Base-by-base conservation (phyloP, 1,140 invertebrate genomes). In the Hylaeus anthracinus region DNA sequence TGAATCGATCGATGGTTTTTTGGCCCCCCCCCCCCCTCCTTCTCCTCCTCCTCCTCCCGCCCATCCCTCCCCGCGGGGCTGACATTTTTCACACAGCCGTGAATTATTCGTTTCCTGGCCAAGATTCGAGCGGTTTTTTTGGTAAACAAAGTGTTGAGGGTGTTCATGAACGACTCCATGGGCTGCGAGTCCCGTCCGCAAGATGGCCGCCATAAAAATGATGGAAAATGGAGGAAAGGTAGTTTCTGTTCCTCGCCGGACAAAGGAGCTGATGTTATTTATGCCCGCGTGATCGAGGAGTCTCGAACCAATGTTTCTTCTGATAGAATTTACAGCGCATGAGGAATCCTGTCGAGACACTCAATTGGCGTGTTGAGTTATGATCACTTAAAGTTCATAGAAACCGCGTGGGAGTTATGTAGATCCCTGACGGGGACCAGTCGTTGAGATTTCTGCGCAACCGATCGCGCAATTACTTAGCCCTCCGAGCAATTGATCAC, bases 1-100 rank as follows among this genome's bases (percentile, higher is more conserved):
- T 73, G 77, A 79, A 79, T 73, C 77, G 61, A 73, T 66, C 61
- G 70, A 79, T 73, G 65, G 77, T 63, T 26, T 26, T 26, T 26
- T 26, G 26, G 0, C 26, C 26, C 26, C 26, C 26, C 26, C 26
- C 26, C 26, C 26, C 26, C n/a, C n/a, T n/a, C n/a, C n/a, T n/a
- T n/a, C n/a, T n/a, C n/a, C n/a, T n/a, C n/a, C n/a, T n/a, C n/a
- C n/a, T n/a, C 26, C 26, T 26, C 26, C 26, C 26, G 26, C 26
- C 26, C 26, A 26, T 75, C 72, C 37, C 51, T 53, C 26, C 39
- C 26, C n/a, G 26, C 1, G n/a, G 6, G 51, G 51, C 15, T 53
- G 61, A 73, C 60, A 73, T 64, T 73, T 79, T 79, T 73, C 51
- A 51, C 51, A 1, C 70, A 58, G 61, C 61, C 61, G 26, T 58